A percentile compares a stretch with the other conserved stretches of the same genome.
Conservation (phyloP, 2,888 invertebrate genomes). For the Cephus rjabovi region DNA sequence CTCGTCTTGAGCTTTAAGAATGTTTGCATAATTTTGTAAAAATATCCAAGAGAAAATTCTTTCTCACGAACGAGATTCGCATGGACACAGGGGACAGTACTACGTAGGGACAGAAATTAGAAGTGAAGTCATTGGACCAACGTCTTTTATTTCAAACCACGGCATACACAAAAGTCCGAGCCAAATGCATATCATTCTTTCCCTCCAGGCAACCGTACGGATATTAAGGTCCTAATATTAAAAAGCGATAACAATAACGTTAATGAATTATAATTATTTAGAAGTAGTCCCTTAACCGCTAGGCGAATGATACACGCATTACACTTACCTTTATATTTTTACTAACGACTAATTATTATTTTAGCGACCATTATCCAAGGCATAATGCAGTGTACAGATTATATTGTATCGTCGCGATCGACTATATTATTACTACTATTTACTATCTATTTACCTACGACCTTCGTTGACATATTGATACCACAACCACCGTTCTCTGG, state of each 20-base stretch:
- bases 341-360: constrained; percentile 35
- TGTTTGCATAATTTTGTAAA: not conserved
- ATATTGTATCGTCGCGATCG: not conserved
- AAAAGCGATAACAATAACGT: constrained; percentile 37
- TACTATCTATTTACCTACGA: not conserved
- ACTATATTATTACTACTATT: constrained; percentile 1
- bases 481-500: not conserved
- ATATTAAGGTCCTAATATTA: constrained; percentile 39
- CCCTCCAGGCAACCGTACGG: constrained; percentile 40
- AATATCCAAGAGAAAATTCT: not conserved
- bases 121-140: not conserved
- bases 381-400: constrained; percentile 20
- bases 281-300: constrained; percentile 27
- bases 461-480: not conserved
- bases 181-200: constrained; percentile 54
- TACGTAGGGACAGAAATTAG: not conserved
- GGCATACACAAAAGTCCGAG: constrained; percentile 30
- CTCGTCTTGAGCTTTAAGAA: not conserved
- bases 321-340: constrained; percentile 16
- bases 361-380: constrained; percentile 12
- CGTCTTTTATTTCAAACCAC: not conserved
- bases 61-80: not conserved
- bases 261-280: constrained; percentile 46
- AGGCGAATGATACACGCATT: constrained; percentile 28
- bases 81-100: not conserved